phyloP scores from a whole-genome alignment of 2,113 vertebrate species.

The Gorsachius goisagi region DNA sequence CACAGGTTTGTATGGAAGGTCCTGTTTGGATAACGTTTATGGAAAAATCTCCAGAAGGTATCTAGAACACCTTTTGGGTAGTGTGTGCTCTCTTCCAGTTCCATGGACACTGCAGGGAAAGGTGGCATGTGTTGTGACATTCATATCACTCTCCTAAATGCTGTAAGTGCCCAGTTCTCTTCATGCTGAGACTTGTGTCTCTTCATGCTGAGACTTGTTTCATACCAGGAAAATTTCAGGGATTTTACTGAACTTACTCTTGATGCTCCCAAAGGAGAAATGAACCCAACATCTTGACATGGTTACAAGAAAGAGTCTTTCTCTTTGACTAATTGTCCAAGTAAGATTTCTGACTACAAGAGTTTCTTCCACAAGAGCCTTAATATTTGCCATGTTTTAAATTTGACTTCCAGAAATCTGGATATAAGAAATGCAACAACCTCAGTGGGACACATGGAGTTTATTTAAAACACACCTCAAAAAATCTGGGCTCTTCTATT shows the following conservation, averaged over 20 bases:
- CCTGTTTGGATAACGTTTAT: background rate
- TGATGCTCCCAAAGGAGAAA: background rate
- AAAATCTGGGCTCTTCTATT: background rate
- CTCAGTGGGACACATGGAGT: background rate
- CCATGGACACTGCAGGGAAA: background rate
- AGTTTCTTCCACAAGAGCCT: background rate
- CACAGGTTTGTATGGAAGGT: background rate
- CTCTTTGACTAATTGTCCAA: background rate
- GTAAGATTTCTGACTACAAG: background rate
- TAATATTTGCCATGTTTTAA: background rate
- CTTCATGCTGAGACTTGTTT: background rate
- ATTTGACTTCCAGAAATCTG: background rate
- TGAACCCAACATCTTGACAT: background rate
- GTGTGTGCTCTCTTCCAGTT: background rate
- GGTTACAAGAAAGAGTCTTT: background rate
- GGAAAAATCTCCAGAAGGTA: background rate
- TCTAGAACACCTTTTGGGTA: background rate
- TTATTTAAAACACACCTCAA: background rate
- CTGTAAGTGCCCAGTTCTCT: background rate
- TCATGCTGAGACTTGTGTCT: background rate
- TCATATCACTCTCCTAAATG: background rate
- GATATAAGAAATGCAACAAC: background rate
- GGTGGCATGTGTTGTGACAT: background rate
- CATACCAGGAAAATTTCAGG: background rate
- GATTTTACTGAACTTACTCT: background rate